These are phyloP conservation scores for Cheilosia vulpina DNA, from an alignment of 2,888 invertebrate species.

Conservation along the genomic window DNA sequence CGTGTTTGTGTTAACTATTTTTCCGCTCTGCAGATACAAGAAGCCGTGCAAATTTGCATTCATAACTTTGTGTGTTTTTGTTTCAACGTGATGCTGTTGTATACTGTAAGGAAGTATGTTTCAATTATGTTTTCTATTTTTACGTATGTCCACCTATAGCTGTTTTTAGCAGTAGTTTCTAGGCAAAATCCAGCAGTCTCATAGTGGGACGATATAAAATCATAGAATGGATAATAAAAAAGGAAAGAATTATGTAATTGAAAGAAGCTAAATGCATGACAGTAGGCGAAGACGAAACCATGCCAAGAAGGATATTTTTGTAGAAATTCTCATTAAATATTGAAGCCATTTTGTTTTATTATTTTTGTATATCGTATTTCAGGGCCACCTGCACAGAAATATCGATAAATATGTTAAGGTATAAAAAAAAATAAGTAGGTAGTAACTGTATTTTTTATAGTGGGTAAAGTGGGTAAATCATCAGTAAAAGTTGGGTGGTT, in stretches of 20 bases:
- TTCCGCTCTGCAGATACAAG: slow-evolving; percentile 35
- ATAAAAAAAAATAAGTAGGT: too few relatives aligned
- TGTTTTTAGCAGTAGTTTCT: slow-evolving; percentile 13
- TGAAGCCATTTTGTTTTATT: not conserved
- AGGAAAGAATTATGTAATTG: slow-evolving; percentile 10
- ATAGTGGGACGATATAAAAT: not conserved
- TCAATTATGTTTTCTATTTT: slow-evolving; percentile 27
- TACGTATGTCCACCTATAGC: not conserved
- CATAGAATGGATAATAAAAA: not conserved
- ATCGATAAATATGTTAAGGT: too few relatives aligned
- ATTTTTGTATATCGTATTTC: too few relatives aligned
- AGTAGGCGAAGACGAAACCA: not conserved
- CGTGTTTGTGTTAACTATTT: slow-evolving; percentile 24
- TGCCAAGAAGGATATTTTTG: slow-evolving; percentile 16
- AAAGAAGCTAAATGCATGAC: slow-evolving; percentile 23
- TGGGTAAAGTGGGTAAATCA: too few relatives aligned
- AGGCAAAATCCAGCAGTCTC: slow-evolving; percentile 10
- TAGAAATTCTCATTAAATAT: not conserved
- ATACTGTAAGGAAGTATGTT: slow-evolving; percentile 33
- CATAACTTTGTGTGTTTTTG: slow-evolving; percentile 3
- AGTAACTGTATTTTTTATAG: too few relatives aligned
- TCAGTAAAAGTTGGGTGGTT: too few relatives aligned
- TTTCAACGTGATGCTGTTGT: not conserved
- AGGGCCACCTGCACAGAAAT: too few relatives aligned
- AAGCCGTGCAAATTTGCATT: slow-evolving; percentile 34